These are phyloP conservation scores for Eudyptes chrysolophus DNA, from an alignment of 2,113 vertebrate genomes.

Conservation along the genomic window DNA sequence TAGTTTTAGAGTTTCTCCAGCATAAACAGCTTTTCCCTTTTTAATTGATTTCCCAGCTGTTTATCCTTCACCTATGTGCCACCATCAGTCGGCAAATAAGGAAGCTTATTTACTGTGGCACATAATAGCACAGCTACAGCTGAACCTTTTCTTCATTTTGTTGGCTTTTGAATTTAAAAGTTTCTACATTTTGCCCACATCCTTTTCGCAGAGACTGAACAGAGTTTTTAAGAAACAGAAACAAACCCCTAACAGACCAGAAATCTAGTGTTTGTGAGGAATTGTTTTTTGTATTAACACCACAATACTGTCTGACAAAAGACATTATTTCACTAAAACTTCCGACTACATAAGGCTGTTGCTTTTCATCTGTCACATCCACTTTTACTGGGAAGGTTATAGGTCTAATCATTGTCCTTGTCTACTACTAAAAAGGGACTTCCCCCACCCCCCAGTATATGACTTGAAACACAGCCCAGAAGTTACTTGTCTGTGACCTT, in stretches of 20 bases:
- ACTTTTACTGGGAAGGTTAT: not conserved
- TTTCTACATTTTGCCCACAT: not conserved
- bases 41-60: not conserved
- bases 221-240: not conserved
- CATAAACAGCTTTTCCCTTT: not conserved
- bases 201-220: not conserved
- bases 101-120: not conserved
- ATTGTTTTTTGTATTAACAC: not conserved
- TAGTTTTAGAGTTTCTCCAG: not conserved
- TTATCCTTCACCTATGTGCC: not conserved
- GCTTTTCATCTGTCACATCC: not conserved
- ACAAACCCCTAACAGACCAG: not conserved
- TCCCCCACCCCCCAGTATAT: not conserved
- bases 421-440: not conserved
- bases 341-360: not conserved
- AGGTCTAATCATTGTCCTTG: not conserved
- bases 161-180: not conserved
- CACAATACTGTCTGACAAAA: not conserved
- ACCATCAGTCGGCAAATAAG: not conserved
- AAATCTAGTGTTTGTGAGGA: not conserved
- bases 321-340: not conserved
- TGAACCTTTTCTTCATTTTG: not conserved
- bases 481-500: not conserved
- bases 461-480: not conserved
- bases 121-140: not conserved